phyloP scores from a whole-genome alignment of 2,888 invertebrate genomes.

The Trissolcus brochymenae region DNA sequence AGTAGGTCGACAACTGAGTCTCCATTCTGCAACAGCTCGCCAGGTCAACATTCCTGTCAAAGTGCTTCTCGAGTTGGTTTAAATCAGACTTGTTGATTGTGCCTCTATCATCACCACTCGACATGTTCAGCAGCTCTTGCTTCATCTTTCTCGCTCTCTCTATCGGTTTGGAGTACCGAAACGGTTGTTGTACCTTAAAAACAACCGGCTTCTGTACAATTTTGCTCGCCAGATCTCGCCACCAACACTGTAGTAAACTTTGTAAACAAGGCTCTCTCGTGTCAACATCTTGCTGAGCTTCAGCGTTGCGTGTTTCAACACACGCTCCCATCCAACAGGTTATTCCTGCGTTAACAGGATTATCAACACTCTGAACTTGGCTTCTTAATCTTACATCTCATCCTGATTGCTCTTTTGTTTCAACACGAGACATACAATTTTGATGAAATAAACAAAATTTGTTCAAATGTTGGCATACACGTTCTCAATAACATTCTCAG shows the following conservation, averaged over 20 bases:
- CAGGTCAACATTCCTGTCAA: not conserved
- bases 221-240: not conserved
- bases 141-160: constrained; percentile 28
- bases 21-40: constrained; percentile 2
- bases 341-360: too few relatives aligned
- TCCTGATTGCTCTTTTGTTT: too few relatives aligned
- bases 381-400: too few relatives aligned
- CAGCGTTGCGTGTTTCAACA: too few relatives aligned
- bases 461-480: too few relatives aligned
- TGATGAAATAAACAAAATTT: too few relatives aligned
- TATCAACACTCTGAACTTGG: too few relatives aligned
- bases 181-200: too few relatives aligned
- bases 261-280: not conserved
- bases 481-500: too few relatives aligned
- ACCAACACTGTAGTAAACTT: constrained; percentile 8
- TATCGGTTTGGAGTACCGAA: constrained; percentile 18
- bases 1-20: not conserved
- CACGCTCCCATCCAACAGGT: too few relatives aligned
- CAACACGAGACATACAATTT: too few relatives aligned
- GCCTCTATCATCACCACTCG: constrained; percentile 13
- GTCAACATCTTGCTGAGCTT: too few relatives aligned
- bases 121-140: not conserved
- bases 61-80: constrained; percentile 6
- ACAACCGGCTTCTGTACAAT: not conserved
- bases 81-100: constrained; percentile 10